Percentiles rank a stretch among this genome's conserved stretches.
Conservation (phyloP, 2,888 invertebrate species). For the Lucinisca nassula region DNA sequence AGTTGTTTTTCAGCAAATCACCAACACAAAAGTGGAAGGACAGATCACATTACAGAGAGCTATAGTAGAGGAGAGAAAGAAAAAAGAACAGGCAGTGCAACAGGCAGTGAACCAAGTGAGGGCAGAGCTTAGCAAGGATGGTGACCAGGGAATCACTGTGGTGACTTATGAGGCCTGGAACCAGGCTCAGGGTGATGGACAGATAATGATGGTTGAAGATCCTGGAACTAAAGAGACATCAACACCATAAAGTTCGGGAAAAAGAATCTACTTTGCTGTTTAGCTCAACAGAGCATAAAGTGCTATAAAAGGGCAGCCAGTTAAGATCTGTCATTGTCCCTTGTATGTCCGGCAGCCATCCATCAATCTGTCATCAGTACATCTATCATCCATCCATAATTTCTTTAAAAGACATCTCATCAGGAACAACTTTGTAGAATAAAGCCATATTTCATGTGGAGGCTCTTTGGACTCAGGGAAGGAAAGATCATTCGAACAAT, state of each 20-base stretch:
- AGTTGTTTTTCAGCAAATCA: constrained; percentile 82
- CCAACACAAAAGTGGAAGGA: constrained; percentile 85
- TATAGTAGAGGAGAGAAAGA: constrained; percentile 86
- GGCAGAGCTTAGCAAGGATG: constrained; percentile 84
- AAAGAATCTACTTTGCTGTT: too few species aligned
- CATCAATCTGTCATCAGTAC: too few species aligned
- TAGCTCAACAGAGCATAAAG: too few species aligned
- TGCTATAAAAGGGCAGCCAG: too few species aligned
- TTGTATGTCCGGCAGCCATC: too few species aligned
- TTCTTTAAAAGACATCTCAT: too few species aligned
- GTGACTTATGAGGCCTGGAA: constrained; percentile 70
- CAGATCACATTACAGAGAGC: constrained; percentile 85
- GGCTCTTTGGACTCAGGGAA: too few species aligned
- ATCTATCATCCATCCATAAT: too few species aligned
- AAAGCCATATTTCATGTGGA: too few species aligned
- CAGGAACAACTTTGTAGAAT: too few species aligned
- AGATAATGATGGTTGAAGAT: not conserved
- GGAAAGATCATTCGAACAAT: too few species aligned
- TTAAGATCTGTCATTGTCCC: too few species aligned
- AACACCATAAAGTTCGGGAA: not conserved
- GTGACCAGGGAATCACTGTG: constrained; percentile 81
- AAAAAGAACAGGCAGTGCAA: constrained; percentile 87
- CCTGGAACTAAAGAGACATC: not conserved
- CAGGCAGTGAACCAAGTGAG: constrained; percentile 85
- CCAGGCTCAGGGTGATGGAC: constrained; percentile 3